phyloP scores from a whole-genome alignment of 2,113 vertebrate species.

The Petrocephalus microphthalmus region DNA sequence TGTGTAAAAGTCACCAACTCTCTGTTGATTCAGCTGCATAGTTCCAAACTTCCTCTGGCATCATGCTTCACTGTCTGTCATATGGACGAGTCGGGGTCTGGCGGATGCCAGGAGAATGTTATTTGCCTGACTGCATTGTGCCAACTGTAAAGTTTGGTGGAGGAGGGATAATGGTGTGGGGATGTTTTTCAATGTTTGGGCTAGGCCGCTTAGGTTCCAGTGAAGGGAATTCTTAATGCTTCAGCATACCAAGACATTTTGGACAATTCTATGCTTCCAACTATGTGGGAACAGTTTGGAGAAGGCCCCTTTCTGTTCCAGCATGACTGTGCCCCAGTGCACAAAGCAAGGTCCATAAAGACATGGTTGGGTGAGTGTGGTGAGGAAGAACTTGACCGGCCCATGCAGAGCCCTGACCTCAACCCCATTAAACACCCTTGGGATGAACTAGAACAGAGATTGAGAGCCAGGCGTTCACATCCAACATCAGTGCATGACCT shows the following conservation, averaged over 20 bases:
- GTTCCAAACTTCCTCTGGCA: background rate
- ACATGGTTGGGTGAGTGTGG: background rate
- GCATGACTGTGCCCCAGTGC: background rate
- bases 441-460: background rate
- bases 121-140: background rate
- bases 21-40: background rate
- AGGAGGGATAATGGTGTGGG: background rate
- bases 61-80: background rate
- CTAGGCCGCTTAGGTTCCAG: background rate
- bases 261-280: background rate
- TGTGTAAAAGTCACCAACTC: background rate
- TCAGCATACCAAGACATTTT: background rate
- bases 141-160: background rate
- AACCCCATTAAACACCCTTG: background rate
- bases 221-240: background rate
- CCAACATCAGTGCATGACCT: background rate
- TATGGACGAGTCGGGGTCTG: no score
- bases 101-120: no score
- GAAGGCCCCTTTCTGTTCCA: no score
- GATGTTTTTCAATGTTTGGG: background rate
- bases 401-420: background rate
- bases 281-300: no score
- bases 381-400: background rate
- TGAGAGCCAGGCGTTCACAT: background rate
- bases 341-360: background rate